phyloP scores from a whole-genome alignment of 2,113 vertebrate species.

The Chaetura pelagica region DNA sequence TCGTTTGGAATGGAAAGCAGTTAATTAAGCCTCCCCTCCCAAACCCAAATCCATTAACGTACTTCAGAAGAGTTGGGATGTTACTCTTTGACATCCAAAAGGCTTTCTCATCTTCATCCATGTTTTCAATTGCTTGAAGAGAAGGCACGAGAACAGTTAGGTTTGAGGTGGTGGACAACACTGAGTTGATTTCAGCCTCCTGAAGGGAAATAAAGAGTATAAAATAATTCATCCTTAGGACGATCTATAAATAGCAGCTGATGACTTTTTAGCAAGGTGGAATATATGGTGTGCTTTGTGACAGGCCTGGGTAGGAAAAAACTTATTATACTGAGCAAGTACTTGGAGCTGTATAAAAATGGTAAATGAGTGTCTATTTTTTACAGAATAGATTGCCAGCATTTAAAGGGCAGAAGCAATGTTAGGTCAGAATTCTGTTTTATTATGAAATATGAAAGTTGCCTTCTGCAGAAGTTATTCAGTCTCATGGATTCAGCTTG shows the following conservation, averaged over 20 bases:
- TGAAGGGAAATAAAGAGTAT: slow-evolving; percentile 44
- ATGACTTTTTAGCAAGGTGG: slow-evolving; percentile 10
- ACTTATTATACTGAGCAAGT: neutral
- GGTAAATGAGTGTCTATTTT: neutral
- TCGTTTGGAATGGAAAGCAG: neutral
- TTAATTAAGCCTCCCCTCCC: neutral
- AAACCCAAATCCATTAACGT: neutral
- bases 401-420: neutral
- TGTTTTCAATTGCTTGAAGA: slow-evolving; percentile 76
- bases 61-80: slow-evolving; percentile 87
- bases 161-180: slow-evolving; percentile 78
- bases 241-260: neutral
- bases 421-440: neutral
- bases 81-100: slow-evolving; percentile 86
- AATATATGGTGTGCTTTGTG: neutral
- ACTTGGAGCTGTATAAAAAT: neutral
- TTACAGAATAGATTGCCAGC: neutral
- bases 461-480: neutral
- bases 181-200: slow-evolving; percentile 75
- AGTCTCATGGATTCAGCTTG: neutral
- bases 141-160: slow-evolving; percentile 89
- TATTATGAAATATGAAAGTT: neutral
- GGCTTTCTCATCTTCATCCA: slow-evolving; percentile 81
- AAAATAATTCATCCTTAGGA: neutral
- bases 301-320: neutral